A percentile compares a stretch with the other conserved stretches of the same genome.
phyloP scores from a whole-genome alignment of 1,140 invertebrate genomes.

The Aphelinus atriplicis region DNA sequence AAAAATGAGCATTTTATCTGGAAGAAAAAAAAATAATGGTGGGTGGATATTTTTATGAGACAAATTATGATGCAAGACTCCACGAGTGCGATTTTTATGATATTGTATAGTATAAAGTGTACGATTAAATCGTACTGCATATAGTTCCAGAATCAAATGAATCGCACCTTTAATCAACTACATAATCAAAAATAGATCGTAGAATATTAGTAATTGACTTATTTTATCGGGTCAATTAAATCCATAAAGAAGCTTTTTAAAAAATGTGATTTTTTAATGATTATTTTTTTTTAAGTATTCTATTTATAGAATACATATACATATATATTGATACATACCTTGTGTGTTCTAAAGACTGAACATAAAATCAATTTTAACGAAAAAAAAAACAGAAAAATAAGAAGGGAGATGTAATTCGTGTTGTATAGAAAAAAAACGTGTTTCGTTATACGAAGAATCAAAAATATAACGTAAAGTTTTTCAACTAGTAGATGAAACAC shows the following conservation, averaged over 20 bases:
- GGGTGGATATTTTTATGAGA: no score
- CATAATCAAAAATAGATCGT: slow-evolving; percentile 27
- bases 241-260: no score
- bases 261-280: no score
- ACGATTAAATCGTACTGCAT: slow-evolving; percentile 24
- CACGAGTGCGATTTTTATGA: slow-evolving; percentile 5
- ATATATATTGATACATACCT: slow-evolving; percentile 22
- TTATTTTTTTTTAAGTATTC: no score
- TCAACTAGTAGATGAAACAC: not conserved
- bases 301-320: not conserved
- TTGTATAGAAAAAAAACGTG: not conserved
- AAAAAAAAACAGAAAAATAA: not conserved
- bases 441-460: no score
- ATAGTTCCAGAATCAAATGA: slow-evolving; percentile 27
- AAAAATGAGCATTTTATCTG: no score
- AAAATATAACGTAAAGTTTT: not conserved
- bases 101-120: not conserved
- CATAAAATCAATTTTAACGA: no score
- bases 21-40: no score
- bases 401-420: not conserved
- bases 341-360: slow-evolving; percentile 29
- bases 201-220: no score
- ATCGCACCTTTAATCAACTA: slow-evolving; percentile 25
- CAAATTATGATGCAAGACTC: slow-evolving; percentile 1
- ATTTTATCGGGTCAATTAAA: no score